Percentiles rank a stretch among this genome's conserved stretches.
Evolutionary conservation across 2,113 vertebrate genomes (phyloP).

Genomic region (Speoplatyrhinus poulsoni): DNA sequence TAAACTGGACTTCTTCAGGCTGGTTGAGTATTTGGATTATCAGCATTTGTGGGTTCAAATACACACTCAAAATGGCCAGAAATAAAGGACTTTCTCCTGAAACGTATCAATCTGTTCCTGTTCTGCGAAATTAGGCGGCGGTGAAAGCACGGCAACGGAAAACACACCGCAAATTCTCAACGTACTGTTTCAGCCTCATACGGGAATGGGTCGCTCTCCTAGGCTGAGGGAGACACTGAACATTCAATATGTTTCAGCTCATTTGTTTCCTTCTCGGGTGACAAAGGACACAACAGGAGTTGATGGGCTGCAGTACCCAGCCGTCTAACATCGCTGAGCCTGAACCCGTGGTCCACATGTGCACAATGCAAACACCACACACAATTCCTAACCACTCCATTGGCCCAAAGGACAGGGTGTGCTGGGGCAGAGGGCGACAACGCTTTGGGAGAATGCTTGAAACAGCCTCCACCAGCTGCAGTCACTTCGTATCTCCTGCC

Average conservation of each 20-base stretch:
- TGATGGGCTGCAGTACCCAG: conserved; percentile 24
- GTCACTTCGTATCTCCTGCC: conserved; percentile 64
- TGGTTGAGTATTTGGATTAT: too few species aligned
- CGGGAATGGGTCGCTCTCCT: not conserved
- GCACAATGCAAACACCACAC: conserved; percentile 24
- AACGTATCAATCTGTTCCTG: too few species aligned
- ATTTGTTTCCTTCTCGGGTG: too few species aligned
- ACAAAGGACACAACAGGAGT: conserved; percentile 30
- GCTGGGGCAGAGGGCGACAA: conserved; percentile 41
- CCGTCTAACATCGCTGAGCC: conserved; percentile 23
- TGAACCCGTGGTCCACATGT: conserved; percentile 43
- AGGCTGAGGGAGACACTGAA: too few species aligned
- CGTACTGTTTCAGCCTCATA: not conserved
- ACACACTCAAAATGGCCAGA: too few species aligned
- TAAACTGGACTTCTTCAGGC: too few species aligned
- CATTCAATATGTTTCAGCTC: too few species aligned
- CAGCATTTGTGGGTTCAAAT: too few species aligned
- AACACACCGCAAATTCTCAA: too few species aligned
- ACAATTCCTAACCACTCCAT: conserved; percentile 7
- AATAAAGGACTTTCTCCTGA: too few species aligned
- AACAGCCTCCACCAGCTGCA: conserved; percentile 68
- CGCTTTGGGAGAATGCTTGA: conserved; percentile 48
- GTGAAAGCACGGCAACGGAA: too few species aligned
- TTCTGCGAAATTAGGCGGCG: too few species aligned
- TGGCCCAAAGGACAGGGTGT: conserved; percentile 15